Conservation (phyloP, 2,113 vertebrate species). For the Mormyrus iriodes region DNA sequence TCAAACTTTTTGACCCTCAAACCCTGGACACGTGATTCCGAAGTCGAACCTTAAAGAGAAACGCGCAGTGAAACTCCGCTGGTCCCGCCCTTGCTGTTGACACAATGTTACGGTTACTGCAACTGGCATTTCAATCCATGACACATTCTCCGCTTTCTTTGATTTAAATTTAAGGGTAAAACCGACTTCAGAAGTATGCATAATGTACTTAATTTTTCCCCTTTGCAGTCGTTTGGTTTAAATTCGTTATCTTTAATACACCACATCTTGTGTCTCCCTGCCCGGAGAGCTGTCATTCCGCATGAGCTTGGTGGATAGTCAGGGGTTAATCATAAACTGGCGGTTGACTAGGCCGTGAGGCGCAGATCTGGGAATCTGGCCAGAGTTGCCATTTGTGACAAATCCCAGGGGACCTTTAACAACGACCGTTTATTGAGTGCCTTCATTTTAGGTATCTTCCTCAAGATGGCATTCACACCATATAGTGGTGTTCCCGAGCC, state of each 20-base stretch:
- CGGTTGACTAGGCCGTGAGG: background rate
- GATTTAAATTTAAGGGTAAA: background rate
- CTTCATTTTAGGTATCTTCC: background rate
- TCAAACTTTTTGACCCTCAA: slow-evolving; percentile 20
- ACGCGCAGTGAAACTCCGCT: background rate
- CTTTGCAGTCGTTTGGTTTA: background rate
- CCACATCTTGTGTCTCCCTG: background rate
- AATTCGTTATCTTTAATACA: background rate
- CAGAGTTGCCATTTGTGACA: slow-evolving; percentile 9
- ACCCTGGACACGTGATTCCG: slow-evolving; percentile 2
- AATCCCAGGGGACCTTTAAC: background rate
- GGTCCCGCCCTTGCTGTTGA: background rate
- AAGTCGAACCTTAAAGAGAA: slow-evolving; percentile 9
- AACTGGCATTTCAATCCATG: background rate
- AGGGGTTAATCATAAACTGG: background rate
- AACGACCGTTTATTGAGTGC: background rate
- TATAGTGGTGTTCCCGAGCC: too few species aligned
- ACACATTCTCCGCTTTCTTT: background rate
- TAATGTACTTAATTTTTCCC: background rate
- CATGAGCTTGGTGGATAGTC: background rate
- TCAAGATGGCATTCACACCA: background rate
- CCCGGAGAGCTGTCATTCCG: background rate
- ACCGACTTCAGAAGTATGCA: background rate
- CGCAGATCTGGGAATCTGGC: background rate
- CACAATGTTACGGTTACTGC: background rate